Conservation (phyloP, 2,797 vertebrate genomes). For the Enoplosus armatus region DNA sequence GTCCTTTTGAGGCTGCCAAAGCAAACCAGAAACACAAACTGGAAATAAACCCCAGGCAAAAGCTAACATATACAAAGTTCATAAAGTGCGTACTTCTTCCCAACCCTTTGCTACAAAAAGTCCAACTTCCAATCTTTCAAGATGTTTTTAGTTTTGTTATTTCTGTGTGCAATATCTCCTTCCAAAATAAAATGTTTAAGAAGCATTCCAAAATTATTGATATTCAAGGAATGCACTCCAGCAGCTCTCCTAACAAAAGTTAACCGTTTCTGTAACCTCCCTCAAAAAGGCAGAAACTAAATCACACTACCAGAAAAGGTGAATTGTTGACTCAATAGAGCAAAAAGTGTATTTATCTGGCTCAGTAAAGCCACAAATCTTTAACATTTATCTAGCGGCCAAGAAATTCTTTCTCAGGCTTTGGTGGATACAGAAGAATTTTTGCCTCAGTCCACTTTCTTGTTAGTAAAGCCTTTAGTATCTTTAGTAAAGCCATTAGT, state of each 20-base stretch:
- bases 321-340: conserved; percentile 6
- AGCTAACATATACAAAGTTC: too few relatives aligned
- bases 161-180: neutral
- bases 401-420: conserved; percentile 11
- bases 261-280: too few relatives aligned
- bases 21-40: neutral
- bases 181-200: neutral
- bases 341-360: conserved; percentile 21
- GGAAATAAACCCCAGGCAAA: conserved; percentile 5
- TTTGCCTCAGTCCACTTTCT: conserved; percentile 16
- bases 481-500: conserved; percentile 27
- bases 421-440: conserved; percentile 30
- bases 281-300: neutral
- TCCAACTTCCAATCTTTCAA: too few relatives aligned
- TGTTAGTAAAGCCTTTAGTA: conserved; percentile 38
- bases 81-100: too few relatives aligned
- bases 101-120: too few relatives aligned
- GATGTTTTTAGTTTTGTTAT: neutral
- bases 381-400: neutral
- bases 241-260: too few relatives aligned
- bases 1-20: neutral
- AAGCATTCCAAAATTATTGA: too few relatives aligned
- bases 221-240: neutral
- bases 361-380: conserved; percentile 13
- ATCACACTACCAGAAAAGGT: neutral